Conservation (phyloP, 2,797 vertebrate genomes). For the Leptatherina wallacei region DNA sequence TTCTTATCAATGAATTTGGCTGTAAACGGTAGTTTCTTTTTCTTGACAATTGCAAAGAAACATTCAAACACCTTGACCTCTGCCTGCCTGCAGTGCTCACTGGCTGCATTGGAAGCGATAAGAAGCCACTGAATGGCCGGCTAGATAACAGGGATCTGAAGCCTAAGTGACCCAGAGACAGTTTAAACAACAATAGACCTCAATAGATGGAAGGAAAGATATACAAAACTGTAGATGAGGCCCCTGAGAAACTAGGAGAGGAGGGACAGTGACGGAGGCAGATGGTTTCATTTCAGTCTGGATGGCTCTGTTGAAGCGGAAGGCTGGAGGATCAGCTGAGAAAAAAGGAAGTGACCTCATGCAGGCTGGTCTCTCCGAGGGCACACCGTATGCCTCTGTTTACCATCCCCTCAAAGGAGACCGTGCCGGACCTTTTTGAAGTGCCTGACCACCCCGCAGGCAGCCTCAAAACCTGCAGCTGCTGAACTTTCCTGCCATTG, state of each 20-base stretch:
- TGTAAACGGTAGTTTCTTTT: slow-evolving; percentile 71
- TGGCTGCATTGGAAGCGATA: slow-evolving; percentile 71
- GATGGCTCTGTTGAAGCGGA: slow-evolving; percentile 34
- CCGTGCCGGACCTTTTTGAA: slow-evolving; percentile 71
- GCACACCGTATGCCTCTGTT: slow-evolving; percentile 60
- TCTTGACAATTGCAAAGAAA: slow-evolving; percentile 71
- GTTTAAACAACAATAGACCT: slow-evolving; percentile 58
- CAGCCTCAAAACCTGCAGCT: slow-evolving; percentile 74
- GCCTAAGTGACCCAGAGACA: slow-evolving; percentile 66
- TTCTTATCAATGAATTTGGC: slow-evolving; percentile 71
- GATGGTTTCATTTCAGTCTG: slow-evolving; percentile 25
- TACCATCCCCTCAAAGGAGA: slow-evolving; percentile 74
- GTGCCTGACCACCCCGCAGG: slow-evolving; percentile 74
- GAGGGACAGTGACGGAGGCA: slow-evolving; percentile 11
- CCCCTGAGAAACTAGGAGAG: slow-evolving; percentile 20
- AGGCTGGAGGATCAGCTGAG: slow-evolving; percentile 36
- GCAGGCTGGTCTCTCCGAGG: slow-evolving; percentile 63
- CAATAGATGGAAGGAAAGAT: slow-evolving; percentile 33
- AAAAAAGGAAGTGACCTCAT: slow-evolving; percentile 75
- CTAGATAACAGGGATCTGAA: slow-evolving; percentile 75
- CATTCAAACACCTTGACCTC: slow-evolving; percentile 73
- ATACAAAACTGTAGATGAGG: slow-evolving; percentile 25
- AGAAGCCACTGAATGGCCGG: slow-evolving; percentile 68
- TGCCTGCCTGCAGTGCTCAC: slow-evolving; percentile 56
- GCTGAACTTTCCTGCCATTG: slow-evolving; percentile 81